Percentiles rank a stretch among this genome's conserved stretches.
Evolutionary conservation across 1,140 invertebrate species (phyloP).

Genomic region (Pararge aegeria): DNA sequence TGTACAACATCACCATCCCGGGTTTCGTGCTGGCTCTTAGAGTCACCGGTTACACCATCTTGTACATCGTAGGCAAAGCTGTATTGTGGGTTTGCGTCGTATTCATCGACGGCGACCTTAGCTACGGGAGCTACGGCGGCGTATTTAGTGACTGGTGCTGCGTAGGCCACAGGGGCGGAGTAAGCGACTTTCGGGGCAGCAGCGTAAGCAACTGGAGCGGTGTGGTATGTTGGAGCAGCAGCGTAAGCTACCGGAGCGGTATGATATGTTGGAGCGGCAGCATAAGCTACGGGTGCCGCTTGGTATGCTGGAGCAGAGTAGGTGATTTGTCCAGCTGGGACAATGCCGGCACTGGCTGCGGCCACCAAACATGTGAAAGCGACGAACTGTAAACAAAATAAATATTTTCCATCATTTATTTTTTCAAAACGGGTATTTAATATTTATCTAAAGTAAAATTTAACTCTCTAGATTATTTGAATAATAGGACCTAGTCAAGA

Average conservation of each 20-base stretch:
- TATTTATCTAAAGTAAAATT: too few species aligned
- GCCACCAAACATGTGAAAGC: constrained; percentile 55
- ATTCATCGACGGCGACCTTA: constrained; percentile 47
- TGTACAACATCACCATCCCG: constrained; percentile 82
- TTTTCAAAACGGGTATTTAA: too few species aligned
- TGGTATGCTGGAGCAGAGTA: constrained; percentile 24
- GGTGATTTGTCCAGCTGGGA: constrained; percentile 10
- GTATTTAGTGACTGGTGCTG: constrained; percentile 43
- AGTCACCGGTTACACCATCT: constrained; percentile 83
- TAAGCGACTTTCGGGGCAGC: constrained; percentile 30
- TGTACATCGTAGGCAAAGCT: constrained; percentile 84
- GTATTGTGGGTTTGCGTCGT: constrained; percentile 81
- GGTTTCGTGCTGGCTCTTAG: constrained; percentile 84
- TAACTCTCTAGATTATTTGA: too few species aligned
- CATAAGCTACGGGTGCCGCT: constrained; percentile 38
- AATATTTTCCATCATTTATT: not conserved
- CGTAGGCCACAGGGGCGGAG: constrained; percentile 39
- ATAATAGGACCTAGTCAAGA: too few species aligned
- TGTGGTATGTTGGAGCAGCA: constrained; percentile 54
- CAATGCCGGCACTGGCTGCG: constrained; percentile 42
- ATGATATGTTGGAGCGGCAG: constrained; percentile 28
- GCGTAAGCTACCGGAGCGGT: constrained; percentile 33
- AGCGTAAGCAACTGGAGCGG: constrained; percentile 49
- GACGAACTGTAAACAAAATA: constrained; percentile 49
- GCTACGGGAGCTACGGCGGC: constrained; percentile 57